Evolutionary conservation across 2,797 vertebrate species (phyloP), one percentile per base, ranked within the genome.

Genomic region (Chelon labrosus): DNA sequence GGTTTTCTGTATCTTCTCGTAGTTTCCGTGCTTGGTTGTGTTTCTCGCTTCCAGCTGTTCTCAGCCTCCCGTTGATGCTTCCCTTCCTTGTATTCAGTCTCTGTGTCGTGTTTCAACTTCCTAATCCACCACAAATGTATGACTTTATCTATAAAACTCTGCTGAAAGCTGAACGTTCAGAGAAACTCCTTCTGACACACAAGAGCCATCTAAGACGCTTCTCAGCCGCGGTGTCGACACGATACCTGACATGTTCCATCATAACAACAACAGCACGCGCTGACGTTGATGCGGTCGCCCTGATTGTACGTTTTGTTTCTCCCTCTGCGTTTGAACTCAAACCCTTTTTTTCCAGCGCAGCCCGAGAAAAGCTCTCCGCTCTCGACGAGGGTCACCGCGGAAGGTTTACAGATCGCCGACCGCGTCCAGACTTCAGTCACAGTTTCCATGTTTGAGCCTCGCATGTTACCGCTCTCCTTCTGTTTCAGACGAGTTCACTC

Each of bases 401-500:
- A 42, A 69, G 63, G 65, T 81, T 84, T 75, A 79, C 73, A 62
- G 70, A 75, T 76, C 88, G 73, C 62, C 52, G 16, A 59, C 66
- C 79, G 39, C 69, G 39, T 82, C 79, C 72, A 77, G 44, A 61
- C 74, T 1, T 27, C 79, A 22, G 22, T 89, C 86, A 88, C 84
- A 70, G 67, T 89, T 92, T 91, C 89, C 87, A 88, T 22, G 77
- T 60, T 51, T 11, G 65, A 65, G 72, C 49, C 73, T 31, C 5
- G 31, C 70, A 16, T 1, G 51, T 39, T 19, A 0, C 57, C 39
- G 50, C 50, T 72, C 59, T 47, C 35, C 35, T 2, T 62, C 68
- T 77, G 39, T 4, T 41, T 11, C 44, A 19, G 49, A 65, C 41
- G 59, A 74, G 35, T 56, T 67, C 37, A 1, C 11, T 19, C 41